These are phyloP conservation scores for Andricus curvator DNA, from an alignment of 2,888 invertebrate species.

Conservation along the genomic window DNA sequence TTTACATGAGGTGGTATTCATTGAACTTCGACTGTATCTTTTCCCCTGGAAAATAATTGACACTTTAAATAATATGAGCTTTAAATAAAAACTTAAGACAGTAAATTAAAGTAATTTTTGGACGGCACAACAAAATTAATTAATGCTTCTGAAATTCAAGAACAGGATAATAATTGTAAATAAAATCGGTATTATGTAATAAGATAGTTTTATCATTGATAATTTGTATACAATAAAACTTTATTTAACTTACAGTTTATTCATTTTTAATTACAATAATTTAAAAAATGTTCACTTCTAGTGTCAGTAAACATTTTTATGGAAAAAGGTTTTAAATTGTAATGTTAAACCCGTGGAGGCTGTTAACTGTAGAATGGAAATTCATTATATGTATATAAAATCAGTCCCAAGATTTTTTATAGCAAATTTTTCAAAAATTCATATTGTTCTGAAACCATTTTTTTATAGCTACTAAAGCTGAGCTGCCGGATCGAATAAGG, in stretches of 20 bases:
- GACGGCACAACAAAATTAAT: not conserved
- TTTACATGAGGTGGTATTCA: not conserved
- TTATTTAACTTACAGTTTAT: not conserved
- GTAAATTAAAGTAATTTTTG: not conserved
- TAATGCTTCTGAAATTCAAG: not conserved
- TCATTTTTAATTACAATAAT: not conserved
- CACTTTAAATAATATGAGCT: not conserved
- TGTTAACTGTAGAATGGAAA: too few species aligned
- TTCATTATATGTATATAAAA: too few species aligned
- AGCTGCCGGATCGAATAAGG: too few species aligned
- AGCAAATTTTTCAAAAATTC: too few species aligned
- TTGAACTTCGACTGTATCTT: not conserved
- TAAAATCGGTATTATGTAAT: not conserved
- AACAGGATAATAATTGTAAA: not conserved
- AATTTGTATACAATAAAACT: not conserved
- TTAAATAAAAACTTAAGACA: not conserved
- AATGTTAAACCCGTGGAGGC: too few species aligned
- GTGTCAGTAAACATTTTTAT: not conserved
- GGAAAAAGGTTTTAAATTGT: not conserved
- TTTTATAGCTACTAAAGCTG: too few species aligned
- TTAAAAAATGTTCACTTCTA: not conserved
- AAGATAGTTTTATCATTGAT: not conserved
- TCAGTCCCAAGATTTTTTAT: too few species aligned
- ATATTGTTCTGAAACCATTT: too few species aligned
- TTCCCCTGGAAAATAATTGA: not conserved